Evolutionary conservation across 2,888 invertebrate species (phyloP), one percentile per base, ranked within the genome.

Genomic region (Nudaria mundana): DNA sequence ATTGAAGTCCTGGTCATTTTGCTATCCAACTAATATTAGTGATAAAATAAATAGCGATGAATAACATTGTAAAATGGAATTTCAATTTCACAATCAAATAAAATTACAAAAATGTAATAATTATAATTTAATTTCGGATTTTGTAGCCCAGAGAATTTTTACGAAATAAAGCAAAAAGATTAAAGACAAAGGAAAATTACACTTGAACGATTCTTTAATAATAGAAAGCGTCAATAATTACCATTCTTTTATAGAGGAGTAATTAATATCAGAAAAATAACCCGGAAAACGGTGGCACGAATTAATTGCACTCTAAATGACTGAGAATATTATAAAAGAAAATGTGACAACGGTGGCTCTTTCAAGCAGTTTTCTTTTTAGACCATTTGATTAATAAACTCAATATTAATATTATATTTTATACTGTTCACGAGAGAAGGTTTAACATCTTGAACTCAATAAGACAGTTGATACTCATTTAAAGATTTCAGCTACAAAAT

Each of bases 331-430:
- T 71, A 75, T 72, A 74, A 82, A 83, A 81, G 81, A 76, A 76
- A 83, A 82, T 81, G 84, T 85, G 82, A 85, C 81, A 83, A 82
- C 81, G 81, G 75, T 77, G 62, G 58, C 76, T 83, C 84, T 80
- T 56, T 76, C 77, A 76, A 71, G 69, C n/a, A 73, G 64, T 67
- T n/a, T n/a, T n/a, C 66, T 77, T 83, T 81, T 77, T 81, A 73
- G 70, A 75, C 70, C 73, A 81, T 85, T 85, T 82, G 73, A 81
- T 85, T 81, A 83, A 83, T 85, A 82, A 84, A 81, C 3, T n/a
- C n/a, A n/a, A n/a, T n/a, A n/a, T n/a, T n/a, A n/a, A n/a, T n/a
- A n/a, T n/a, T n/a, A n/a, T n/a, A n/a, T n/a, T n/a, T n/a, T n/a
- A n/a, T n/a, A n/a, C n/a, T n/a, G n/a, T n/a, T n/a, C n/a, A n/a